Conservation (phyloP, 2,888 invertebrate species). For the Bellardia bayeri region DNA sequence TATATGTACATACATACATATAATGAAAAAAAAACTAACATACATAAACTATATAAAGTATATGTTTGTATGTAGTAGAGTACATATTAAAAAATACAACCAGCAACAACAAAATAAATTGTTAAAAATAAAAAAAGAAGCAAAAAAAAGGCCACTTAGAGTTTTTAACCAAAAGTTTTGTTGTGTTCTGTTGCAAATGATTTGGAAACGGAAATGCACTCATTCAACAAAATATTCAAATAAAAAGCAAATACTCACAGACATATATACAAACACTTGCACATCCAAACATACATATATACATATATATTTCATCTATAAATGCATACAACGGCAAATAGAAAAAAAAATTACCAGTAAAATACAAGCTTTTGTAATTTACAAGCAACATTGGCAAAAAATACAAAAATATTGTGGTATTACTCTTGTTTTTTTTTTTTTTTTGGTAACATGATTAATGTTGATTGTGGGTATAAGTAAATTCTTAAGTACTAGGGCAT, state of each 20-base stretch:
- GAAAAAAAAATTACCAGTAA: constrained; percentile 33
- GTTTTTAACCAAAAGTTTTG: constrained; percentile 62
- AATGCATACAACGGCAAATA: constrained; percentile 46
- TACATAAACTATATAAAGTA: constrained; percentile 14
- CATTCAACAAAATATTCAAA: constrained; percentile 69
- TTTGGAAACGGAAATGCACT: constrained; percentile 71
- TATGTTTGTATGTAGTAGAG: background rate
- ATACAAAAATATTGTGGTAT: background rate
- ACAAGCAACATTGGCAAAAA: constrained; percentile 34
- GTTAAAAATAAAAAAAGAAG: constrained; percentile 30
- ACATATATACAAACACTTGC: constrained; percentile 17
- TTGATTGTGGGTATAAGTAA: background rate
- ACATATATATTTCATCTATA: constrained; percentile 44
- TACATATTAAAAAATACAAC: constrained; percentile 7
- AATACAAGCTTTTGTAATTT: constrained; percentile 63
- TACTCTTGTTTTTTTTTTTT: constrained; percentile 33
- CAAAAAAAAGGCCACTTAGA: constrained; percentile 51
- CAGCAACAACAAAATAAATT: constrained; percentile 54
- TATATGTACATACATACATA: background rate
- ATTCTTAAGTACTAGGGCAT: too few species aligned
- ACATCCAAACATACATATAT: constrained; percentile 6
- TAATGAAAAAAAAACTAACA: constrained; percentile 20
- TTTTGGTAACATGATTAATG: constrained; percentile 32
- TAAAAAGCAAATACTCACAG: constrained; percentile 54
- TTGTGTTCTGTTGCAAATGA: constrained; percentile 61